Percentiles rank a stretch among this genome's conserved stretches.
Conservation (phyloP, 2,113 vertebrate species). For the Tragelaphus strepsiceros region DNA sequence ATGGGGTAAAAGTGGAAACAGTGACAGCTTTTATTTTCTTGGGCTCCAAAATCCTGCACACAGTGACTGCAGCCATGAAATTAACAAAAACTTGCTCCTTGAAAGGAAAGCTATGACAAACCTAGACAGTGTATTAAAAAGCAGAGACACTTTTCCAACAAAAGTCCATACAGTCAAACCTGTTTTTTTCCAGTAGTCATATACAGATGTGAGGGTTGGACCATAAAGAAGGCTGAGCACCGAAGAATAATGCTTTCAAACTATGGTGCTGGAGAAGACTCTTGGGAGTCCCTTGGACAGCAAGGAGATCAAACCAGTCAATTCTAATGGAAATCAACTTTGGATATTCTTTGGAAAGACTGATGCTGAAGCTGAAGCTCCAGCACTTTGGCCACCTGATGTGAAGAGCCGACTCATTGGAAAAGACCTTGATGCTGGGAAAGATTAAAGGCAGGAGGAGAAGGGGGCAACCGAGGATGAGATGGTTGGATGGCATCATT, state of each 20-base stretch:
- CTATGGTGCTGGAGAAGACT: neutral
- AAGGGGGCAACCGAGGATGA: neutral
- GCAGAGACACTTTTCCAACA: neutral
- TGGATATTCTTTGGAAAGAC: neutral
- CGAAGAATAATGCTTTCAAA: neutral
- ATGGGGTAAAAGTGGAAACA: neutral
- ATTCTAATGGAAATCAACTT: neutral
- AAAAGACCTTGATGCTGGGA: neutral
- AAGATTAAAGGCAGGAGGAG: neutral
- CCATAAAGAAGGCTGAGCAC: neutral
- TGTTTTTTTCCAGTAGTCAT: neutral
- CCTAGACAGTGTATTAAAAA: neutral
- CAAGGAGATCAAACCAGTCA: neutral
- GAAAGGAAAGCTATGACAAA: neutral
- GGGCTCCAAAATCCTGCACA: neutral
- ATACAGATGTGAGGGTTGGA: neutral
- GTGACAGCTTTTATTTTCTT: neutral
- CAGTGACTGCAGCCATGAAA: neutral
- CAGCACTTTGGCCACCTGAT: neutral
- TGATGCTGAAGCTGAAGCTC: neutral
- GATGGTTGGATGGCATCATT: neutral
- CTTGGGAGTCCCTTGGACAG: neutral
- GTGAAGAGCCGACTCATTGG: neutral
- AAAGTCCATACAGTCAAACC: neutral
- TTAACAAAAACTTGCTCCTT: neutral